phyloP scores from a whole-genome alignment of 37 sponge, comb jelly and placozoan species.

The Spongia lamella region DNA sequence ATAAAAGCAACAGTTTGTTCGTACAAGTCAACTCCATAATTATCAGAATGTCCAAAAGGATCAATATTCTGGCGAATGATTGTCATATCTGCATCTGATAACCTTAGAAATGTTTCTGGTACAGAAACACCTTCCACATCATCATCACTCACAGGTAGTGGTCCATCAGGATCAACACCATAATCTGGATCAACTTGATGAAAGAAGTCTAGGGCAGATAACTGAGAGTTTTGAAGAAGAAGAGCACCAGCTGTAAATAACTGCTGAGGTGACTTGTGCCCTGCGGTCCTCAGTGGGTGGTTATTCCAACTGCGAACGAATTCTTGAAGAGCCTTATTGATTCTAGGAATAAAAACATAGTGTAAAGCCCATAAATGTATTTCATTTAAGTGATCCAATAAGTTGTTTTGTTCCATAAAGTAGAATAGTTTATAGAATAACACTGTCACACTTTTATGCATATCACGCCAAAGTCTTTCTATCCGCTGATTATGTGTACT shows the following conservation, averaged over 20 bases:
- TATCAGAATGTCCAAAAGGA: conserved; percentile 14
- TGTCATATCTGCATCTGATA: neutral
- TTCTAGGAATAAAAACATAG: conserved; percentile 35
- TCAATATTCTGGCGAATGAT: conserved; percentile 19
- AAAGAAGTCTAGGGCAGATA: conserved; percentile 2
- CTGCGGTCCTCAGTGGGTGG: conserved; percentile 29
- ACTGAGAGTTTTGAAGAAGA: too few relatives aligned
- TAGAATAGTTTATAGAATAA: conserved; percentile 40
- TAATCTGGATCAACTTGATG: neutral
- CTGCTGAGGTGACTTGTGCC: conserved; percentile 29
- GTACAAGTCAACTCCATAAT: conserved; percentile 45
- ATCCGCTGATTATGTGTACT: conserved; percentile 33
- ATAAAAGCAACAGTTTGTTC: conserved; percentile 31
- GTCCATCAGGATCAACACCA: conserved; percentile 10
- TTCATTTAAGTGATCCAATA: conserved; percentile 47
- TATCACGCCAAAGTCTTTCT: conserved; percentile 38
- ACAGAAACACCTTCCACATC: conserved; percentile 12
- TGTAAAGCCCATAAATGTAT: conserved; percentile 36
- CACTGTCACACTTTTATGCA: conserved; percentile 30
- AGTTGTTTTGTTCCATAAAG: conserved; percentile 32
- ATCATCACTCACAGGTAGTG: conserved; percentile 4
- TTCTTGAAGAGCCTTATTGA: conserved; percentile 17
- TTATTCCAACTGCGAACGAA: conserved; percentile 40
- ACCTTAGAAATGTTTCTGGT: conserved; percentile 5
- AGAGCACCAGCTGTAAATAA: conserved; percentile 23